phyloP scores from a whole-genome alignment of 2,888 invertebrate genomes.

The Cremastinae sp. region DNA sequence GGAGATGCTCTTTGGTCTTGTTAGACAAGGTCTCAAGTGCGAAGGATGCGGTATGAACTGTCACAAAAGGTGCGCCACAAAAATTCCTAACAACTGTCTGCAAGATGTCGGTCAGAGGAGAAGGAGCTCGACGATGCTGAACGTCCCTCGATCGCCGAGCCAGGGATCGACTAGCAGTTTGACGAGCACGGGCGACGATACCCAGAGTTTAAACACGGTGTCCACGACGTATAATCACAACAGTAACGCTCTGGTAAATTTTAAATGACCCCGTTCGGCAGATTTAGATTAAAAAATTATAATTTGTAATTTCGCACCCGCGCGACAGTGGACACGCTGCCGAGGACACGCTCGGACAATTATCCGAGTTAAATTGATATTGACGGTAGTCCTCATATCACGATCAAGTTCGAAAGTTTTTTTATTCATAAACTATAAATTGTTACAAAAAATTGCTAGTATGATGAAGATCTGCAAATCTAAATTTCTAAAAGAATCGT shows the following conservation, averaged over 20 bases:
- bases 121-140: conserved; percentile 76
- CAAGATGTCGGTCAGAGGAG: conserved; percentile 79
- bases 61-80: conserved; percentile 98
- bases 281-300: conserved; percentile 18
- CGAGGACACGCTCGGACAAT: too few species aligned
- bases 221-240: conserved; percentile 79
- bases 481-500: too few species aligned
- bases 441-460: too few species aligned
- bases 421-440: too few species aligned
- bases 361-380: too few species aligned
- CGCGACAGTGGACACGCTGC: too few species aligned
- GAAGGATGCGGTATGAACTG: conserved; percentile 99
- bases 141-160: conserved; percentile 86
- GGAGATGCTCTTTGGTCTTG: conserved; percentile 99
- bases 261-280: conserved; percentile 2
- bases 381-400: too few species aligned
- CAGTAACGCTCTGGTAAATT: conserved; percentile 87
- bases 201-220: conserved; percentile 78
- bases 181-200: conserved; percentile 83
- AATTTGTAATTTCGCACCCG: conserved; percentile 49
- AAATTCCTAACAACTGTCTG: conserved; percentile 98
- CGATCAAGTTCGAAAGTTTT: too few species aligned
- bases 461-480: too few species aligned
- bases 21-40: conserved; percentile 99
- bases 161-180: conserved; percentile 87